Base-by-base conservation (phyloP, 1,140 invertebrate genomes). In the Drosophila mojavensis region DNA sequence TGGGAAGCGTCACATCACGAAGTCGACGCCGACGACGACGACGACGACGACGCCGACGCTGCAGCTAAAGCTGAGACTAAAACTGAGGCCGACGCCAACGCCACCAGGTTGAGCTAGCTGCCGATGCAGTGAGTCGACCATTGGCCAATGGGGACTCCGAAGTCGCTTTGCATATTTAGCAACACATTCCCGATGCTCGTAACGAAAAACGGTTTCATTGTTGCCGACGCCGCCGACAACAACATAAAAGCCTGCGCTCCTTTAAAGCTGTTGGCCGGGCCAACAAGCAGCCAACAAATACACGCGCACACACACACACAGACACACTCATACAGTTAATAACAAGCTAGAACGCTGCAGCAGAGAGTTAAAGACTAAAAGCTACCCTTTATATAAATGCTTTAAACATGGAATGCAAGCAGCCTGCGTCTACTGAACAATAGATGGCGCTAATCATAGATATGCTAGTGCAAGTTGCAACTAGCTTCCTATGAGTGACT, bases 121-220 rank as follows among this genome's bases (percentile, higher is more conserved):
- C 41, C 45, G 69, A 51, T 65, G 53, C 68, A 63, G 67, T 59
- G 47, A 59, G 51, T 64, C 51, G 48, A 56, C 60, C 59, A 33
- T 53, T 58, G 61, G 50, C 62, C 53, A 39, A 56, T 64, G 66
- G 26, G 61, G 70, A 61, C 62, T 62, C 53, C 30, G 17, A 39
- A 86, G 62, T 80, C 85, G 80, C 84, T 88, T 88, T 88, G 83
- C 83, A 88, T 88, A 88, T 88, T 88, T 88, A 88, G 83, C 83
- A 88, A 88, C 83, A 88, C 83, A 88, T 88, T 89, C 80, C 83
- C 79, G 59, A 70, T 75, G 79, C 63, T 88, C 84, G 84, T 83
- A 89, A 88, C 84, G 77, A 89, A 88, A 84, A 88, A 88, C 83
- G 84, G 83, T 89, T 88, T 88, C 83, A 88, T 88, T 88, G 83